Evolutionary conservation across 2,113 vertebrate genomes (phyloP), one percentile per base, ranked within the genome.

Genomic region (Machaerirhynchus nigripectus): DNA sequence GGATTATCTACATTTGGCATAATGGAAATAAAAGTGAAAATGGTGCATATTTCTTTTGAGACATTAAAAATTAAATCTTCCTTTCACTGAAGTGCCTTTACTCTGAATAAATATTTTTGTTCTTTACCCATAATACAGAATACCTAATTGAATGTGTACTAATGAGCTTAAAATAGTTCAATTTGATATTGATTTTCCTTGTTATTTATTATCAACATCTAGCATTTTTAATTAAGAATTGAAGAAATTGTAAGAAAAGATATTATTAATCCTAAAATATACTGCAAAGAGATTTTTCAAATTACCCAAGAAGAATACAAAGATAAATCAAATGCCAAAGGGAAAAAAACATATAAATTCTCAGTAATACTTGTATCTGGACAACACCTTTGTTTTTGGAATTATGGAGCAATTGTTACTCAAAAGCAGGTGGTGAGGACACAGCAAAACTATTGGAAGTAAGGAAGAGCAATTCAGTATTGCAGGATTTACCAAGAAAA

Each of bases 201-300:
- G 55, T 69, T 80, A 76, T 76, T 88, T 90, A 49, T 75, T 86
- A 71, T 49, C 52, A 28, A 15, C 24, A 53, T 23, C 50, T 56
- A 84, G 14, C 28, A 88, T 84, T 89, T 95, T 94, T 68, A 90
- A 96, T 86, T 74, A 94, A 70, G 30, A 85, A 59, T 20, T 81
- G 47, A 85, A 78, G 30, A 84, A 57, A 88, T 11, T 52, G 15
- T 46, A 69, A 71, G 61, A 5, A 89, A 86, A 73, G 83, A 24
- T 12, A 90, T 3, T 74, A 88, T 59, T 50, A 74, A 77, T 70
- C 68, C 40, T 53, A 76, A 92, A 95, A 88, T 39, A 50, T 10
- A 31, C 27, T 76, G 77, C 55, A 22, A 86, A 84, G 47, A 67
- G 15, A 68, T 88, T 93, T 93, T 83, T 84, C 46, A 70, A 78